Base-by-base conservation (phyloP, 1,140 invertebrate genomes). In the Chrysomallon squamiferum region DNA sequence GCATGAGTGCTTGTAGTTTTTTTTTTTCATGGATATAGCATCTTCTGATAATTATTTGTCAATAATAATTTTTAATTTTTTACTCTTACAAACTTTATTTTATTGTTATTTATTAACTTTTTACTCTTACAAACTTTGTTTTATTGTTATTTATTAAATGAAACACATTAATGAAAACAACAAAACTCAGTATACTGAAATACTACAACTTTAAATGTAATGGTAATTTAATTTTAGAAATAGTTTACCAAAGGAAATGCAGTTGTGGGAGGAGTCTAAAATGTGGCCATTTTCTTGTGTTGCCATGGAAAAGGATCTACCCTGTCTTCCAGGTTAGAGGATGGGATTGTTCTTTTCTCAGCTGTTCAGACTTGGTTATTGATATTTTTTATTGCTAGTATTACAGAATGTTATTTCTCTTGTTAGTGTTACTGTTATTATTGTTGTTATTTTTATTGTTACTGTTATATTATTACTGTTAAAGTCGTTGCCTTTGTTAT, bases 201-300 rank as follows among this genome's bases (percentile, higher is more conserved):
- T n/a, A n/a, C n/a, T n/a, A n/a, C n/a, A n/a, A n/a, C n/a, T n/a
- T n/a, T n/a, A n/a, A n/a, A n/a, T n/a, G n/a, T n/a, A n/a, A n/a
- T n/a, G n/a, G n/a, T n/a, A n/a, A n/a, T n/a, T n/a, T n/a, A n/a
- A n/a, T 49, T 60, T 15, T 68, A 77, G 76, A 11, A 69, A 61
- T 47, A 60, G 45, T 32, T 49, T 77, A 4, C 67, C 71, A 15
- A 47, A 52, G 35, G 73, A 75, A 29, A 72, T 77, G 32, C 52
- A 72, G 27, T 60, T 59, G 11, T 77, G 73, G 73, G 69, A 75
- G 59, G 49, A 50, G 3, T 62, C 66, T n/a, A 75, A 77, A 18
- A 75, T 75, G 71, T 77, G 76, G 76, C 76, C 71, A 1, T 77
- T 75, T 52, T 73, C 76, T 15, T 75, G 76, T 59, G 32, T 77